phyloP scores from a whole-genome alignment of 2,888 invertebrate genomes.

The Chrysopilus asiliformis region DNA sequence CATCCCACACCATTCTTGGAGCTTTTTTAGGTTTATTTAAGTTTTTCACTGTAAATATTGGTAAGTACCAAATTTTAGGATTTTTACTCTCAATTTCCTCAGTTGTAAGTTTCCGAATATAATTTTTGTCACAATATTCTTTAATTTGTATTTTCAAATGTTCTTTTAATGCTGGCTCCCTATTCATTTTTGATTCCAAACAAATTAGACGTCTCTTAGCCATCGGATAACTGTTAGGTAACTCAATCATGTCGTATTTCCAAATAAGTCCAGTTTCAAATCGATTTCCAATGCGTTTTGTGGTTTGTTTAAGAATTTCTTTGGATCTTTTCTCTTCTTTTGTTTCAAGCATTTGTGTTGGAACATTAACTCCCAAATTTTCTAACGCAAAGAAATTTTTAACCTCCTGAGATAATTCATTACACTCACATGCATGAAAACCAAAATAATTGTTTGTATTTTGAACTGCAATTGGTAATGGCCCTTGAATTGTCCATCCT shows the following conservation, averaged over 20 bases:
- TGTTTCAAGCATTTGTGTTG: neutral
- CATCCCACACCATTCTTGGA: slow-evolving; percentile 23
- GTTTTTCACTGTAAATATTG: slow-evolving; percentile 19
- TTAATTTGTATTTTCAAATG: slow-evolving; percentile 13
- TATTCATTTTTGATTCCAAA: slow-evolving; percentile 14
- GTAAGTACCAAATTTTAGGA: slow-evolving; percentile 22
- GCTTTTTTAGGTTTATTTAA: slow-evolving; percentile 21
- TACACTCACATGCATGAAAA: neutral
- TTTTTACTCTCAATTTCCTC: slow-evolving; percentile 6
- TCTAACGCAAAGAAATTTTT: slow-evolving; percentile 4
- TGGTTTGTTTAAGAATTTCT: slow-evolving; percentile 6
- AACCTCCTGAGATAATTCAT: slow-evolving; percentile 1
- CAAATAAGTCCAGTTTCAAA: slow-evolving; percentile 15
- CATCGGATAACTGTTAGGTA: slow-evolving; percentile 13
- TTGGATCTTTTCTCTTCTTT: slow-evolving; percentile 1
- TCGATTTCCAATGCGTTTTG: slow-evolving; percentile 2
- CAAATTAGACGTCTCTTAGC: slow-evolving; percentile 13
- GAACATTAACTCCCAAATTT: slow-evolving; percentile 6
- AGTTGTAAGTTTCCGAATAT: slow-evolving; percentile 15
- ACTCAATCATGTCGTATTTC: slow-evolving; percentile 12
- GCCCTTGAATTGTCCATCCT: neutral
- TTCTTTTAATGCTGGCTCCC: slow-evolving; percentile 9
- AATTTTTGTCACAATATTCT: slow-evolving; percentile 16
- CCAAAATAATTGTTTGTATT: neutral
- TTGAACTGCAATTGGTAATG: neutral